Percentiles rank a stretch among this genome's conserved stretches.
Conservation (phyloP, 1,140 invertebrate species). For the Camponotus vicinus region DNA sequence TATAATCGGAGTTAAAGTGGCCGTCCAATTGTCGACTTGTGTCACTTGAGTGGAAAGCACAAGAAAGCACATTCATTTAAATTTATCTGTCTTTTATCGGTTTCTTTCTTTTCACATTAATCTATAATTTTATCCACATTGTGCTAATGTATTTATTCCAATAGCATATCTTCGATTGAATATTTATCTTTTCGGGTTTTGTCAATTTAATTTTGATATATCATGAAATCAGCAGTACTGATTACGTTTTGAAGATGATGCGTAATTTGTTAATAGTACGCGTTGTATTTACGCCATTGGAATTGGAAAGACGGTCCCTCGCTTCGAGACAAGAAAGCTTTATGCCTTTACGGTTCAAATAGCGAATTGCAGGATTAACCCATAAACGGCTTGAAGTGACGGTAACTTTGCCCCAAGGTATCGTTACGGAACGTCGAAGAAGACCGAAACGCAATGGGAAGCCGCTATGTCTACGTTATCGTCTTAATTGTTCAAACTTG, state of each 20-base stretch:
- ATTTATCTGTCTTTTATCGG: background rate
- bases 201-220: background rate
- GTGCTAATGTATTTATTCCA: background rate
- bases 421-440: conserved; percentile 67
- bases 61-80: too few relatives aligned
- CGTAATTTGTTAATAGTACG: conserved; percentile 40
- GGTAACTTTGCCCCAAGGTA: conserved; percentile 72
- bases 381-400: conserved; percentile 68
- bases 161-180: background rate
- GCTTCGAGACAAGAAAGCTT: conserved; percentile 68
- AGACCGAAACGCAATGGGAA: conserved; percentile 60
- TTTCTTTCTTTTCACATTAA: background rate
- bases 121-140: background rate
- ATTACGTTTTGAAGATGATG: conserved; percentile 8
- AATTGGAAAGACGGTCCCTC: conserved; percentile 66
- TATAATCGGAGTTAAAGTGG: too few relatives aligned
- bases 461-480: conserved; percentile 60
- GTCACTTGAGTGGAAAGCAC: background rate
- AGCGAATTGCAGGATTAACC: conserved; percentile 67
- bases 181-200: background rate
- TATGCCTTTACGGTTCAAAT: conserved; percentile 72
- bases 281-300: conserved; percentile 52
- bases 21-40: too few relatives aligned
- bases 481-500: conserved; percentile 66
- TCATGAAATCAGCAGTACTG: conserved; percentile 12